phyloP scores from a whole-genome alignment of 2,797 vertebrate genomes.

The Pogoniulus pusillus region DNA sequence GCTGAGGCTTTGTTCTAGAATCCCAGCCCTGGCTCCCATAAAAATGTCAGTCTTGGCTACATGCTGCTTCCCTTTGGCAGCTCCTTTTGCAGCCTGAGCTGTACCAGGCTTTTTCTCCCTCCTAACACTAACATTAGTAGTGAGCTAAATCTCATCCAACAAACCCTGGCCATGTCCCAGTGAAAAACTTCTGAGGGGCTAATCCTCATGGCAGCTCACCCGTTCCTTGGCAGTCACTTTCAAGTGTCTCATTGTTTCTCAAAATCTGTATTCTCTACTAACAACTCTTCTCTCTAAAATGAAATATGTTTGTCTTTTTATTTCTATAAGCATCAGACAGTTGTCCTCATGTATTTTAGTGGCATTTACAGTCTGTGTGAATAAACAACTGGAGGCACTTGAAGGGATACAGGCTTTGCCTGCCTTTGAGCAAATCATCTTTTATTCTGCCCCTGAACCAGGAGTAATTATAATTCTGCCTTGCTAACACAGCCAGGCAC shows the following conservation, averaged over 20 bases:
- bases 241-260: background rate
- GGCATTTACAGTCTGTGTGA: constrained; percentile 25
- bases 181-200: background rate
- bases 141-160: background rate
- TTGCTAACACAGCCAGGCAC: constrained; percentile 4
- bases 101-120: background rate
- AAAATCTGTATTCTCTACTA: background rate
- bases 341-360: constrained; percentile 28
- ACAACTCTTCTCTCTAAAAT: background rate
- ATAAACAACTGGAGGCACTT: constrained; percentile 33
- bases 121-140: background rate
- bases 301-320: background rate
- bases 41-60: background rate
- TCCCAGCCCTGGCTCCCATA: background rate
- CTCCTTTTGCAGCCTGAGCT: background rate
- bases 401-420: background rate
- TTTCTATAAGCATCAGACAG: background rate
- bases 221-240: background rate
- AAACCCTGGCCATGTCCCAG: background rate
- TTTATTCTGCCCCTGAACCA: constrained; percentile 7
- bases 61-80: background rate
- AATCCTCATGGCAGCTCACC: background rate
- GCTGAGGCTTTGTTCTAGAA: background rate
- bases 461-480: constrained; percentile 24
- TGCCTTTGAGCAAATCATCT: constrained; percentile 23